Conservation (phyloP, 2,113 vertebrate species). For the Octodon degus region DNA sequence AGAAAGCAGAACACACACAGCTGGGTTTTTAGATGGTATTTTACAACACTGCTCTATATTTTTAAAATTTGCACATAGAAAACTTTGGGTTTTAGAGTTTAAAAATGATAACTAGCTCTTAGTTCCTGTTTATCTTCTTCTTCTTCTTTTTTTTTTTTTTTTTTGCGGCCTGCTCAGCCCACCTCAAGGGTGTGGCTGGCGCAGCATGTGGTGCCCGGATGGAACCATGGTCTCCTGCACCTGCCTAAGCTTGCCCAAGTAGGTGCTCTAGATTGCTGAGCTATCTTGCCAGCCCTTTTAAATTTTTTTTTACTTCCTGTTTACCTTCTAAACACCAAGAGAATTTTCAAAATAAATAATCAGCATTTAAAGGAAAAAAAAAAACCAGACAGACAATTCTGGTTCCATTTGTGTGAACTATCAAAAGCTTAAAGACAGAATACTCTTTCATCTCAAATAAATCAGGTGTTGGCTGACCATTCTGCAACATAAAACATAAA, state of each 20-base stretch:
- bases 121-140: constrained; percentile 21
- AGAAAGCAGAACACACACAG: background rate
- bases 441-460: background rate
- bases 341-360: too few relatives aligned
- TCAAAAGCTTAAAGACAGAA: constrained; percentile 34
- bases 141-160: too few relatives aligned
- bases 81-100: background rate
- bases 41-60: background rate
- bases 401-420: constrained; percentile 9
- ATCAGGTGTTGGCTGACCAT: constrained; percentile 10
- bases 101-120: background rate
- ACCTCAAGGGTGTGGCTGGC: too few relatives aligned
- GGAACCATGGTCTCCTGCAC: too few relatives aligned
- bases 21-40: background rate
- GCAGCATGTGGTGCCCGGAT: too few relatives aligned
- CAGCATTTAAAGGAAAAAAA: too few relatives aligned
- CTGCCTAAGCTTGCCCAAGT: too few relatives aligned
- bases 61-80: background rate
- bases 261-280: too few relatives aligned
- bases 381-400: background rate
- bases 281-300: too few relatives aligned
- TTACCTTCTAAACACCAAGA: too few relatives aligned
- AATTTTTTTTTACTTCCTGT: too few relatives aligned
- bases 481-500: constrained; percentile 56
- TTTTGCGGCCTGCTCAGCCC: too few relatives aligned